Evolutionary conservation across 1,140 invertebrate genomes (phyloP).

Genomic region (Zaprionus vittiger): DNA sequence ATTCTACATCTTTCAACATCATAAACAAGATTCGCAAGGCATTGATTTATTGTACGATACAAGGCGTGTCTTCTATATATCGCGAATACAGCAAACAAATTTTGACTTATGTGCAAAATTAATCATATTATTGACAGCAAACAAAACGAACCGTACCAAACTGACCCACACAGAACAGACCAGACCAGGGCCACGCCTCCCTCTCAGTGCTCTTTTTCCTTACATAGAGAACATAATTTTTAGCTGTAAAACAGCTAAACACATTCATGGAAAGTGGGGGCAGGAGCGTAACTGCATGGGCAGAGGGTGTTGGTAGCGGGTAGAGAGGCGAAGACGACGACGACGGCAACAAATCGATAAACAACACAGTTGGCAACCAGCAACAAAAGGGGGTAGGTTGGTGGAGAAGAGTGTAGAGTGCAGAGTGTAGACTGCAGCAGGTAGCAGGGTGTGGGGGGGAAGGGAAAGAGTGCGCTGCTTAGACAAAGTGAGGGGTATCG

Average conservation of each 20-base stretch:
- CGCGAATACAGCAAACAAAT: slow-evolving; percentile 20
- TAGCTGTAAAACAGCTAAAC: slow-evolving; percentile 15
- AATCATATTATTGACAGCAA: slow-evolving; percentile 55
- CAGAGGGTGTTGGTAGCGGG: neutral
- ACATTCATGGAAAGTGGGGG: slow-evolving; percentile 4
- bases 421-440: too few relatives aligned
- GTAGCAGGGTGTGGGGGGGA: too few relatives aligned
- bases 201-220: neutral
- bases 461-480: too few relatives aligned
- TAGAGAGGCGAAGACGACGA: slow-evolving; percentile 2
- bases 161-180: too few relatives aligned
- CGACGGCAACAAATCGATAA: slow-evolving; percentile 51
- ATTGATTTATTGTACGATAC: neutral
- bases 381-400: neutral
- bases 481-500: slow-evolving; percentile 8
- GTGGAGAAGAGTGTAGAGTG: neutral
- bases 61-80: neutral
- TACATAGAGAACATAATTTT: slow-evolving; percentile 14
- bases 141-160: neutral
- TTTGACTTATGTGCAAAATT: slow-evolving; percentile 42
- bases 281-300: neutral
- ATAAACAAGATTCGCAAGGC: neutral
- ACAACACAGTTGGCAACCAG: slow-evolving; percentile 42
- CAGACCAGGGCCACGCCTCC: neutral
- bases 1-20: neutral